Conservation (phyloP, 2,888 invertebrate species). For the Ganaspis brasiliensis region DNA sequence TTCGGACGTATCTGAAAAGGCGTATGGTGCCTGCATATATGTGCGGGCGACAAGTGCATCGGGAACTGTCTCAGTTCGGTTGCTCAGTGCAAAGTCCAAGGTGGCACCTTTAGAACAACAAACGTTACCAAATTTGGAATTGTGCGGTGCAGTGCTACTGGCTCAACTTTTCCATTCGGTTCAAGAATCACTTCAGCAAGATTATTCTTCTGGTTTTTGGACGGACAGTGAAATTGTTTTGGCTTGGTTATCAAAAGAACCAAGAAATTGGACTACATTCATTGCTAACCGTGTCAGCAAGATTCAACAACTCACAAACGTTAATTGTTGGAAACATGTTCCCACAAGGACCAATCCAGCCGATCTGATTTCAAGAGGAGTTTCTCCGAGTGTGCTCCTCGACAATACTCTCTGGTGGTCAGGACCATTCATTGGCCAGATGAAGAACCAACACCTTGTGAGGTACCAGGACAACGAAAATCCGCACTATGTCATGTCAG, state of each 20-base stretch:
- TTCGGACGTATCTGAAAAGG: conserved; percentile 49
- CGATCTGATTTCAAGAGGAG: conserved; percentile 32
- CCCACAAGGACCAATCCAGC: conserved; percentile 40
- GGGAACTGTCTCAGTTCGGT: background rate
- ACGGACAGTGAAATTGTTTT: background rate
- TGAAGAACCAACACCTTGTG: background rate
- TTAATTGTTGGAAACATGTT: conserved; percentile 33
- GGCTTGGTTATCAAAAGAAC: conserved; percentile 56
- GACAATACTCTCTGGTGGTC: conserved; percentile 16
- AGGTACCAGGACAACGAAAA: background rate
- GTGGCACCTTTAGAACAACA: conserved; percentile 36
- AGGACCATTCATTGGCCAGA: background rate
- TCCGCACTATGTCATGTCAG: background rate
- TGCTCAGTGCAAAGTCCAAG: conserved; percentile 47
- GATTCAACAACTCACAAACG: conserved; percentile 12
- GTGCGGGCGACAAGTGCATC: background rate
- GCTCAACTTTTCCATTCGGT: background rate
- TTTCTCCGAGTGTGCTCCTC: background rate
- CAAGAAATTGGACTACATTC: conserved; percentile 45
- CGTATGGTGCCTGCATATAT: conserved; percentile 48
- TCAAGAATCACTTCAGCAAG: background rate
- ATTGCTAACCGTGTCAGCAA: conserved; percentile 45
- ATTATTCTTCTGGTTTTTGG: background rate
- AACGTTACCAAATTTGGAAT: conserved; percentile 42
- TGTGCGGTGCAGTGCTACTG: conserved; percentile 35